Evolutionary conservation across 2,113 vertebrate species (phyloP).

Genomic region (Rhabdomys dilectus): DNA sequence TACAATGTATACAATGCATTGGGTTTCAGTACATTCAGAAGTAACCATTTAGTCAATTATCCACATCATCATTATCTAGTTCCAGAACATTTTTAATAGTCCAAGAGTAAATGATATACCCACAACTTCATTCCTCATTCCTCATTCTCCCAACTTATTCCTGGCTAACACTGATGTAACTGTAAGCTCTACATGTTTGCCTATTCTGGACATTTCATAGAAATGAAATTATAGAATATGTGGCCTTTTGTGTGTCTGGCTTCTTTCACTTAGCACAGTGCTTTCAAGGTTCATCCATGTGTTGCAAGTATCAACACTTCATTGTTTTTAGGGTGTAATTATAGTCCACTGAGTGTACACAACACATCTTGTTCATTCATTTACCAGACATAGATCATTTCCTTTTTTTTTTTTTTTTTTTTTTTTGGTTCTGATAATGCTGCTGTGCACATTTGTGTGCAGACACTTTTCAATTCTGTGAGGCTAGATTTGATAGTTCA

Average conservation of each 20-base stretch:
- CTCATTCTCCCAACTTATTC: background rate
- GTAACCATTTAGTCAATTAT: background rate
- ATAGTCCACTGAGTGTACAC: background rate
- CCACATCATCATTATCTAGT: background rate
- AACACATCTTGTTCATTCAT: background rate
- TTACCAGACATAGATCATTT: background rate
- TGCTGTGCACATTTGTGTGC: background rate
- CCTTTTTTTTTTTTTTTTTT: background rate
- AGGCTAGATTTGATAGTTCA: background rate
- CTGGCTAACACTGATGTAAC: background rate
- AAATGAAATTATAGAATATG: background rate
- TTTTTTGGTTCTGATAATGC: background rate
- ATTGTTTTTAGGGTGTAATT: background rate
- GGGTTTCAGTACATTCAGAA: slow-evolving; percentile 16
- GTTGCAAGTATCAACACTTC: background rate
- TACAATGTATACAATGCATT: background rate
- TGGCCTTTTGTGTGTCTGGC: background rate
- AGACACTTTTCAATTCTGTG: slow-evolving; percentile 19
- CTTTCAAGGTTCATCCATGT: background rate
- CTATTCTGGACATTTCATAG: background rate
- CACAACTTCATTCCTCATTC: background rate
- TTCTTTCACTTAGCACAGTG: slow-evolving; percentile 8
- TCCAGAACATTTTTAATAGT: slow-evolving; percentile 28
- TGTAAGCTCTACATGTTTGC: background rate
- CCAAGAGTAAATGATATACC: background rate